These are phyloP conservation scores for Proisotoma minuta DNA, from an alignment of 2,888 invertebrate genomes.

Conservation along the genomic window DNA sequence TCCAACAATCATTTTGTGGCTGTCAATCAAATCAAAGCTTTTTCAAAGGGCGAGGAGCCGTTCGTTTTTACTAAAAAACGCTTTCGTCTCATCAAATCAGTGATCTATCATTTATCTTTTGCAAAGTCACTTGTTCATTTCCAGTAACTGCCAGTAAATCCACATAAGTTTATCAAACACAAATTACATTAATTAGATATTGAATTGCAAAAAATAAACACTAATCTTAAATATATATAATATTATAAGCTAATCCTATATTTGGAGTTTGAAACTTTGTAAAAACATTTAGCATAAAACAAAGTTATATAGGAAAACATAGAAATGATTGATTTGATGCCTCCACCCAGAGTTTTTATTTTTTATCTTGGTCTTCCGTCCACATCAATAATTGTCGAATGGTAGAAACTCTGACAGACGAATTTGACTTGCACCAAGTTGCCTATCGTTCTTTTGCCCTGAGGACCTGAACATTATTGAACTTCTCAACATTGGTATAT, in stretches of 20 bases:
- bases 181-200: no score
- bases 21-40: conserved; percentile 31
- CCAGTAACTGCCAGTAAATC: no score
- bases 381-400: conserved; percentile 30
- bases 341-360: conserved; percentile 27
- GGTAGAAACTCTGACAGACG: not conserved
- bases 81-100: not conserved
- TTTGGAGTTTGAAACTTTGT: no score
- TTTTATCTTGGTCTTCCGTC: conserved; percentile 22
- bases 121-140: no score
- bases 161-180: no score
- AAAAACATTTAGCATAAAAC: no score
- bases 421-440: no score
- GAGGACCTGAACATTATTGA: not conserved
- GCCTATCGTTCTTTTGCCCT: not conserved
- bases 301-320: no score
- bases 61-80: conserved; percentile 10
- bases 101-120: conserved; percentile 1
- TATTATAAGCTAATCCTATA: no score
- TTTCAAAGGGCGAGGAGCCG: conserved; percentile 33
- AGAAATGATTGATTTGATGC: conserved; percentile 32
- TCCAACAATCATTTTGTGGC: conserved; percentile 30
- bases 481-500: not conserved
- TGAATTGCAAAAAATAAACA: no score
- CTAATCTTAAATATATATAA: no score